These are phyloP conservation scores for Drosophila koepferae DNA, from an alignment of 2,888 invertebrate species.

Conservation along the genomic window DNA sequence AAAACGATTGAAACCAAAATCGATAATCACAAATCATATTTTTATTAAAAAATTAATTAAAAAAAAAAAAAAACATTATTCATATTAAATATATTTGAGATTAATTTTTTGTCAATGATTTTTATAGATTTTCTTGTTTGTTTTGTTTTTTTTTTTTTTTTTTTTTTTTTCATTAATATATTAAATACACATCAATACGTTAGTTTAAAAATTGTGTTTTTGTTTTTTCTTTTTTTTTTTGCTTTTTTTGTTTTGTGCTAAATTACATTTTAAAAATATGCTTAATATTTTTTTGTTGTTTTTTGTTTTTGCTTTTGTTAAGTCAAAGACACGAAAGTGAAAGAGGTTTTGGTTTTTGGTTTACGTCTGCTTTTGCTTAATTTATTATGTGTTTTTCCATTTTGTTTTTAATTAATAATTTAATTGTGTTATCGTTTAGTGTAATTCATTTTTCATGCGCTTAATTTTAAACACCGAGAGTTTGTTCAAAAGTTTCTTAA, in stretches of 20 bases:
- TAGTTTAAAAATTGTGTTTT: constrained; percentile 71
- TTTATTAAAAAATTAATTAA: not conserved
- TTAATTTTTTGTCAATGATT: constrained; percentile 43
- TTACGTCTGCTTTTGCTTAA: constrained; percentile 70
- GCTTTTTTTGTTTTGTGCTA: constrained; percentile 67
- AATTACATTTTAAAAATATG: constrained; percentile 80
- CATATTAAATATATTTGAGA: constrained; percentile 51
- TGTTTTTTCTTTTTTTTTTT: constrained; percentile 34
- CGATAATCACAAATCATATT: constrained; percentile 35
- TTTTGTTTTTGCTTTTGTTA: constrained; percentile 68
- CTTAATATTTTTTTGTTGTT: constrained; percentile 60
- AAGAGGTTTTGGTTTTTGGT: constrained; percentile 83
- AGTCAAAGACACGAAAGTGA: constrained; percentile 85
- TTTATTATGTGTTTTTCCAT: constrained; percentile 41
- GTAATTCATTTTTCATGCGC: constrained; percentile 69
- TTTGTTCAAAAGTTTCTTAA: constrained; percentile 76
- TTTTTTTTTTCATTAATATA: constrained; percentile 52
- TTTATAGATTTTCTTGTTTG: constrained; percentile 34
- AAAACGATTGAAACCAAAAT: constrained; percentile 66
- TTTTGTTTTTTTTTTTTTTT: constrained; percentile 11
- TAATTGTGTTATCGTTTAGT: constrained; percentile 71
- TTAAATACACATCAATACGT: constrained; percentile 79
- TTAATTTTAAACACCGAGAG: constrained; percentile 83
- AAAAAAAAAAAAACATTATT: constrained; percentile 28
- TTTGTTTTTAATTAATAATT: constrained; percentile 41